Percentiles rank a stretch among this genome's conserved stretches.
phyloP scores from a whole-genome alignment of 37 sponge, comb jelly and placozoan genomes.

The Hexactinellida sp. region DNA sequence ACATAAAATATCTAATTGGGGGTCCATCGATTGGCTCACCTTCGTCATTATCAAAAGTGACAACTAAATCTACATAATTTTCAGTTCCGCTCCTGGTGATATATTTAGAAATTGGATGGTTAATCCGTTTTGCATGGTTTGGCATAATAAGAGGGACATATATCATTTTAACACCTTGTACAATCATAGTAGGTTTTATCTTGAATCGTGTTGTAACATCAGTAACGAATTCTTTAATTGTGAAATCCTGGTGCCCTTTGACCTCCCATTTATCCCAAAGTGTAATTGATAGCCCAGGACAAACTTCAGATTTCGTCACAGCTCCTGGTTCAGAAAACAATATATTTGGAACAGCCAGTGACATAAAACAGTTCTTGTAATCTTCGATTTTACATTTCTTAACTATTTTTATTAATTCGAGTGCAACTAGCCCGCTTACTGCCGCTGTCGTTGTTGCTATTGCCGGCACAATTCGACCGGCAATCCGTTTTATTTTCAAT shows the following conservation, averaged over 20 bases:
- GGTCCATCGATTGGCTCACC: slow-evolving; percentile 45
- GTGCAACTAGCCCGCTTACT: slow-evolving; percentile 80
- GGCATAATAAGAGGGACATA: slow-evolving; percentile 82
- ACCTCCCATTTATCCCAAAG: slow-evolving; percentile 95
- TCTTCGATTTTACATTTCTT: slow-evolving; percentile 39
- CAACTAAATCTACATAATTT: slow-evolving; percentile 58
- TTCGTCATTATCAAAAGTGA: slow-evolving; percentile 41
- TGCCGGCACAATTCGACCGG: slow-evolving; percentile 96
- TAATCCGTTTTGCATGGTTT: slow-evolving; percentile 57
- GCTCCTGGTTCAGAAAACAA: slow-evolving; percentile 83
- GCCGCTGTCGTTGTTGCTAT: slow-evolving; percentile 99
- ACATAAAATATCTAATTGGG: slow-evolving; percentile 39
- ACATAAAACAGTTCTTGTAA: slow-evolving; percentile 72
- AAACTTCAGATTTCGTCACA: slow-evolving; percentile 41
- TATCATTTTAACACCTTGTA: slow-evolving; percentile 83
- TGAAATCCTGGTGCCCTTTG: slow-evolving; percentile 41
- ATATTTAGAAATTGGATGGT: slow-evolving; percentile 35
- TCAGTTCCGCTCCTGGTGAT: neutral
- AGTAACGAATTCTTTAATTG: slow-evolving; percentile 54
- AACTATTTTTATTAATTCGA: slow-evolving; percentile 86
- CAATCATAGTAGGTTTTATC: slow-evolving; percentile 67
- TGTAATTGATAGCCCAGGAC: slow-evolving; percentile 34
- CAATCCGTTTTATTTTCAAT: slow-evolving; percentile 81
- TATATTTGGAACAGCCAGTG: slow-evolving; percentile 69
- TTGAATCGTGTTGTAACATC: slow-evolving; percentile 42